Base-by-base conservation (phyloP, 2,113 vertebrate genomes). In the Petroica traversi region DNA sequence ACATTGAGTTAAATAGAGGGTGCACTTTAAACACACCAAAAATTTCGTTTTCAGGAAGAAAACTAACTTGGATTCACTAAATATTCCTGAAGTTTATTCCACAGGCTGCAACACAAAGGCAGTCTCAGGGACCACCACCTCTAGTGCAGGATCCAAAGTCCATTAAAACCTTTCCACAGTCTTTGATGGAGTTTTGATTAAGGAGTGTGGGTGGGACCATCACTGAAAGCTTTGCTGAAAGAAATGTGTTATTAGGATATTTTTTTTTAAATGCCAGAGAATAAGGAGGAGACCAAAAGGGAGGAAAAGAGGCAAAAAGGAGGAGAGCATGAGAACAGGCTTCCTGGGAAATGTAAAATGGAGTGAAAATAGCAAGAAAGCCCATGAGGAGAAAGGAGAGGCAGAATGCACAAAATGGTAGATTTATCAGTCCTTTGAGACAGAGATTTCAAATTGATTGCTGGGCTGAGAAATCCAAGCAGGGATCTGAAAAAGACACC, bases 11-110 rank as follows among this genome's bases (percentile, higher is more conserved):
- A 90, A 95, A 96, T 72, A 81, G 68, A 48, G 51, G 48, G 61
- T 90, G 89, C 93, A 91, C 69, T 96, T 94, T 95, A 96, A 95
- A 96, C 93, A 95, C 12, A 75, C 18, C 31, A 78, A 94, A 92
- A 96, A 92, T 52, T 76, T 19, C 18, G 51, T 79, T 93, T 84
- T 64, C 88, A 94, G 86, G 86, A 93, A 91, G 90, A 68, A 84
- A 94, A 49, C 62, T 63, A 40, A 26, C 25, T 54, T 64, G 38
- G 66, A 49, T 81, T 85, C 80, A 66, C 38, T 75, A 79, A 96
- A 92, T 91, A 46, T 73, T 85, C 67, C 38, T 78, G 45, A 75
- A 52, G 19, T 17, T 82, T 75, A 3, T 80, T 83, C 31, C 68
- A 40, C 73, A 59, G 67, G 34, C 31, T 51, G 11, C 64, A 75